Percentiles rank a stretch among this genome's conserved stretches.
These are phyloP conservation scores for Thomomys bottae DNA, from an alignment of 2,113 vertebrate genomes.

Conservation along the genomic window DNA sequence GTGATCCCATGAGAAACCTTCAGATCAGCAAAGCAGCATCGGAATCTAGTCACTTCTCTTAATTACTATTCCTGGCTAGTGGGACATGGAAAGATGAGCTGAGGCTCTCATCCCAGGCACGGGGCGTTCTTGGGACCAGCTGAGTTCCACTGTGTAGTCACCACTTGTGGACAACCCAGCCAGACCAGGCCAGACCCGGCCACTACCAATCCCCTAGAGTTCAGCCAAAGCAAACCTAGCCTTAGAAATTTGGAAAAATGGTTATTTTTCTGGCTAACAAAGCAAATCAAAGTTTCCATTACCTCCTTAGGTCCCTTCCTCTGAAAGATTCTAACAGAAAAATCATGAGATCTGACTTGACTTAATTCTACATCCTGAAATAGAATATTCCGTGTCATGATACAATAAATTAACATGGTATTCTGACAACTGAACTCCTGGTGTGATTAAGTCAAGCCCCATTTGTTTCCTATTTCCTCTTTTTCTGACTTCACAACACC, in stretches of 20 bases:
- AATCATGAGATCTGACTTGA: background rate
- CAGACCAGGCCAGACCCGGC: background rate
- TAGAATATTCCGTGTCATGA: background rate
- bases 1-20: background rate
- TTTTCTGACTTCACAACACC: background rate
- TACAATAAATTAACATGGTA: constrained; percentile 20
- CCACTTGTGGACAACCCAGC: background rate
- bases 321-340: background rate
- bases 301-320: background rate
- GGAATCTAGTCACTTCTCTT: background rate
- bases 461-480: constrained; percentile 57
- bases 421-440: constrained; percentile 32
- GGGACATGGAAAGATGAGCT: background rate
- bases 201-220: background rate
- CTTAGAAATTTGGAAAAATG: background rate
- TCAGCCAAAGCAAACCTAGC: constrained; percentile 29
- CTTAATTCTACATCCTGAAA: constrained; percentile 23
- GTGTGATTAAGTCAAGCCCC: constrained; percentile 54
- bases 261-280: background rate
- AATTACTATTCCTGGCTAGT: background rate
- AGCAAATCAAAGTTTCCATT: background rate
- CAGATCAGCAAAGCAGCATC: background rate
- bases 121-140: background rate
- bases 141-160: background rate
- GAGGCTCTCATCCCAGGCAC: background rate